phyloP scores from a whole-genome alignment of 2,797 vertebrate species.

The Pelobates cultripes region DNA sequence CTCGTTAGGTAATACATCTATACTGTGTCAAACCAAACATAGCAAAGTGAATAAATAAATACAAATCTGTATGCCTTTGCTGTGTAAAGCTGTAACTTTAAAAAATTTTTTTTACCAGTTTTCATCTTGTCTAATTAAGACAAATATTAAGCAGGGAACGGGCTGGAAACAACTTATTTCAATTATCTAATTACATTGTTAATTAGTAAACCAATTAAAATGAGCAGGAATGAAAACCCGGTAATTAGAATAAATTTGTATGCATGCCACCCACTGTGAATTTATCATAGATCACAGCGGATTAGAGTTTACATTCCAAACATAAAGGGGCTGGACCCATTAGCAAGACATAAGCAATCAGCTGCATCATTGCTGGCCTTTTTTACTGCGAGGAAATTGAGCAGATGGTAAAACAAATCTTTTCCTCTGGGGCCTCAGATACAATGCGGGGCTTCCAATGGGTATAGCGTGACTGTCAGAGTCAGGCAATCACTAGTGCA shows the following conservation, averaged over 20 bases:
- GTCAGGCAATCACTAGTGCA: neutral
- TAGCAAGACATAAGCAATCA: conserved; percentile 33
- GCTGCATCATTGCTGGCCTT: conserved; percentile 19
- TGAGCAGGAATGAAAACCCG: conserved; percentile 13
- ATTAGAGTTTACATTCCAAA: conserved; percentile 41
- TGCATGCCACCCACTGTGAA: conserved; percentile 9
- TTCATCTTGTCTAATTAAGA: conserved; percentile 27
- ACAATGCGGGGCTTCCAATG: neutral
- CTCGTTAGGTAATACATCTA: too few relatives aligned
- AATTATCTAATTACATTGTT: conserved; percentile 31
- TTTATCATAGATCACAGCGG: conserved; percentile 29
- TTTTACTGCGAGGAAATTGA: conserved; percentile 17
- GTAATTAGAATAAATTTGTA: conserved; percentile 30
- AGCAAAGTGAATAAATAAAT: too few relatives aligned
- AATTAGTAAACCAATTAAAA: conserved; percentile 34
- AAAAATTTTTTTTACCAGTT: neutral
- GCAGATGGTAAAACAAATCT: conserved; percentile 32
- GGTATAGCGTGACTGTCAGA: neutral
- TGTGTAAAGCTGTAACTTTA: too few relatives aligned
- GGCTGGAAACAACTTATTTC: conserved; percentile 7
- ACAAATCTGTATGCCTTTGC: too few relatives aligned
- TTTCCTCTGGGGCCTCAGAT: neutral
- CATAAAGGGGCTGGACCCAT: conserved; percentile 40
- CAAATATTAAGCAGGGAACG: neutral
- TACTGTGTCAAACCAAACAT: too few relatives aligned